These are phyloP conservation scores for Oncorhynchus mykiss DNA, from an alignment of 2,113 vertebrate species.

Conservation along the genomic window DNA sequence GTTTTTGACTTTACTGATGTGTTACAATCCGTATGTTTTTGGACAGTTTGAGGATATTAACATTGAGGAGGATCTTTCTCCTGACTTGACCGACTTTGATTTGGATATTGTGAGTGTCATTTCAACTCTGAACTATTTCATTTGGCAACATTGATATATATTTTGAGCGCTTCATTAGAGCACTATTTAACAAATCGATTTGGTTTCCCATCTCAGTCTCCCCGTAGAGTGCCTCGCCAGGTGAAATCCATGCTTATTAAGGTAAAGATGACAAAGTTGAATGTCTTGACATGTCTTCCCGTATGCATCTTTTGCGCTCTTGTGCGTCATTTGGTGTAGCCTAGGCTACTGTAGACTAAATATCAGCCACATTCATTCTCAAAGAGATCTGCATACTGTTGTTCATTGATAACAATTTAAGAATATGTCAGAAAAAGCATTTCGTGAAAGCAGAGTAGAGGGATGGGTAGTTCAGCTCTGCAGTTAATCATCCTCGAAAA, in stretches of 20 bases:
- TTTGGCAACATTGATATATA: too few species aligned
- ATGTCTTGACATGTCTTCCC: neutral
- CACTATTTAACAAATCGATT: neutral
- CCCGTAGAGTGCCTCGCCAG: slow-evolving; percentile 67
- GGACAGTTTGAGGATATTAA: slow-evolving; percentile 39
- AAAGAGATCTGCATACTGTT: neutral
- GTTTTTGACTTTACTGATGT: slow-evolving; percentile 32
- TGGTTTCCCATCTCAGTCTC: slow-evolving; percentile 51
- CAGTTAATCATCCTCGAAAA: slow-evolving; percentile 1
- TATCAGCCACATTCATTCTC: neutral
- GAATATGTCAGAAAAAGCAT: neutral
- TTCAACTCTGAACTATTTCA: neutral
- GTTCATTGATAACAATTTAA: neutral
- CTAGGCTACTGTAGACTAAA: neutral
- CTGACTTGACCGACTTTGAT: slow-evolving; percentile 51
- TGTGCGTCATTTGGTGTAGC: neutral
- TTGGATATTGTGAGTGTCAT: slow-evolving; percentile 57
- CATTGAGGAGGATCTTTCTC: slow-evolving; percentile 38
- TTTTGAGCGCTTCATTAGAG: neutral
- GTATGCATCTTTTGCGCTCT: neutral
- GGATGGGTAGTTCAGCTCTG: neutral
- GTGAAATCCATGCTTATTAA: slow-evolving; percentile 61
- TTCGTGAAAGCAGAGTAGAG: neutral
- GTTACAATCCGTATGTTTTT: slow-evolving; percentile 12
- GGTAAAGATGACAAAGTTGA: slow-evolving; percentile 47